Base-by-base conservation (phyloP, 2,113 vertebrate species). In the Rhombomys opimus region DNA sequence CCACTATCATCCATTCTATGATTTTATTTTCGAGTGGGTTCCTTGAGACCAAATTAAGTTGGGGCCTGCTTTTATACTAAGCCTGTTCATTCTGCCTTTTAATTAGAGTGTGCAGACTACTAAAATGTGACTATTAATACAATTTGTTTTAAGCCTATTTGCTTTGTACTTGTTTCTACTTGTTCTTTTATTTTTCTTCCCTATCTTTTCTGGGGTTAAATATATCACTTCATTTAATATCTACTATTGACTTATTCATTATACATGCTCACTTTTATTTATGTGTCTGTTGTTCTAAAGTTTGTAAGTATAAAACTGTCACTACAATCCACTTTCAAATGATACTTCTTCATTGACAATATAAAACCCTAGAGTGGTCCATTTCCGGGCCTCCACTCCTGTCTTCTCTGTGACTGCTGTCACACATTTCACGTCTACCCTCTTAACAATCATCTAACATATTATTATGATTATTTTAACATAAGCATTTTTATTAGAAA, bases 111-210 rank as follows among this genome's bases (percentile, higher is more conserved):
- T 65, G 88, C 78, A 32, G n/a, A 78, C 18, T 12, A 77, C 50
- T 68, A 41, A 41, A 67, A 50, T 81, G 6, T 50, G 70, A 27
- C 89, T 81, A 38, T 82, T 23, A 73, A 1, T 80, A 50, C 59
- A 86, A 30, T 61, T 76, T 63, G 61, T 14, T 75, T 68, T 87
- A 54, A 82, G 14, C 52, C 76, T 85, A 67, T 52, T 50, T 94
- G 30, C 70, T 78, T 86, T 46, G 35, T 41, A 15, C 88, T 35
- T 90, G 7, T 78, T 23, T 46, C 9, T 27, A 72, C 68, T 4
- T 41, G 46, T 41, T 68, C 78, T 78, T 78, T 76, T 87, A 23
- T 7, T 85, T 93, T 88, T 96, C n/a, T 88, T 95, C 46, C 57
- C 18, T 87, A 30, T 73, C 73, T 93, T 87, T 67, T 72, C 67